Conservation (phyloP, 2,113 vertebrate genomes). For the Colaptes auratus region DNA sequence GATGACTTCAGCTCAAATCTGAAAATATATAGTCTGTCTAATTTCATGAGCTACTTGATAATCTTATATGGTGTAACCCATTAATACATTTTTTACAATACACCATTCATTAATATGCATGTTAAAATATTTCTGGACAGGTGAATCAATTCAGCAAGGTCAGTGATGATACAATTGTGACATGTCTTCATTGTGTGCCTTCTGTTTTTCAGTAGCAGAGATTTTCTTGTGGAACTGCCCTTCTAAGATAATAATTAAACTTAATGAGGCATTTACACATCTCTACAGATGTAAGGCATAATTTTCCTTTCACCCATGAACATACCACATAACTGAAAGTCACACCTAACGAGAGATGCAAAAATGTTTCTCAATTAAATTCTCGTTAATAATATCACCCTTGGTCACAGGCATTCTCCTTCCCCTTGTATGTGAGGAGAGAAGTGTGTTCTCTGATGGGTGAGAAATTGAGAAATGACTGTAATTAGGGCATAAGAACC, state of each 20-base stretch:
- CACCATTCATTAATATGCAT: neutral
- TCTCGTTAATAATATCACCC: constrained; percentile 18
- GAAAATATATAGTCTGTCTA: neutral
- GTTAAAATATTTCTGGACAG: neutral
- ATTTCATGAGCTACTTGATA: neutral
- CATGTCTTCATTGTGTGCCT: neutral
- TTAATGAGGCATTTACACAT: constrained; percentile 48
- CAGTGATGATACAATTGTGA: neutral
- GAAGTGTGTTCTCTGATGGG: neutral
- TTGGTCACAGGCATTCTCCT: neutral
- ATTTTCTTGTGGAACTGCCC: neutral
- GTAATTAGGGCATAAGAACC: neutral
- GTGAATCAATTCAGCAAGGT: neutral
- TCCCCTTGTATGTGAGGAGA: neutral
- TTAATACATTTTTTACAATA: neutral
- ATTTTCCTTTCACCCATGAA: constrained; percentile 44
- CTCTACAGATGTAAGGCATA: constrained; percentile 38
- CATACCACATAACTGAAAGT: neutral
- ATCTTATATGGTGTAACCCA: neutral
- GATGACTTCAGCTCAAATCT: neutral
- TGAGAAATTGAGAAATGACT: constrained; percentile 16
- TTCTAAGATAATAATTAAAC: constrained; percentile 43
- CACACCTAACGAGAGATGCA: constrained; percentile 3
- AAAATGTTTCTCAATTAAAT: constrained; percentile 53
- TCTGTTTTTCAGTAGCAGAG: neutral